These are phyloP conservation scores for Odontocolon sp. DNA, from an alignment of 2,888 invertebrate genomes.

Conservation along the genomic window DNA sequence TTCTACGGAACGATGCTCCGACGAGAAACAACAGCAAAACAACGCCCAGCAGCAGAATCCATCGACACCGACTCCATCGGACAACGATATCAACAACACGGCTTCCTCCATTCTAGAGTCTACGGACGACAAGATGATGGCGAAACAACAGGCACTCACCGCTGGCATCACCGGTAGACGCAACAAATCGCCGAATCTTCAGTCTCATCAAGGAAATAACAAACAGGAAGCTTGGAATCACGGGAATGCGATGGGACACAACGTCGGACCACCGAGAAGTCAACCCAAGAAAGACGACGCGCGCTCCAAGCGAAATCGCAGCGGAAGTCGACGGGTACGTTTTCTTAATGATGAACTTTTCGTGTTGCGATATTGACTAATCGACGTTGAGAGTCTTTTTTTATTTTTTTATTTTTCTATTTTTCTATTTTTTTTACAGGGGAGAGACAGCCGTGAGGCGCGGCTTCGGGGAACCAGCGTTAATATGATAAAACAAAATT, in stretches of 20 bases:
- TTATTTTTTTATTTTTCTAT: background rate
- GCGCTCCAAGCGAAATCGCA: constrained; percentile 75
- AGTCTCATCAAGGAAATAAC: constrained; percentile 64
- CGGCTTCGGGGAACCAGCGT: constrained; percentile 71
- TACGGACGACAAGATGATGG: constrained; percentile 86
- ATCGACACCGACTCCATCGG: constrained; percentile 72
- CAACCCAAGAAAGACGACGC: constrained; percentile 73
- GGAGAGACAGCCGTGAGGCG: constrained; percentile 76
- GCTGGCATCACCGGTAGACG: constrained; percentile 85
- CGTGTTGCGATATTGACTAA: too few relatives aligned
- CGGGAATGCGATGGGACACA: constrained; percentile 56
- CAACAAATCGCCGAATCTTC: constrained; percentile 74
- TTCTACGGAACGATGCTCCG: constrained; percentile 80
- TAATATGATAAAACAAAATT: constrained; percentile 74
- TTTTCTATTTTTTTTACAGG: constrained; percentile 58
- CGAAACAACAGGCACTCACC: constrained; percentile 86
- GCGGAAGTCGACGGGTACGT: constrained; percentile 75
- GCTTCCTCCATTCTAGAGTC: constrained; percentile 69
- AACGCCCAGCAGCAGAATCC: constrained; percentile 71
- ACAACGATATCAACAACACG: constrained; percentile 75
- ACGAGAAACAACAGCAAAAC: constrained; percentile 80
- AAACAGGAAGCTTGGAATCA: constrained; percentile 64
- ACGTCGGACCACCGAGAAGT: constrained; percentile 62
- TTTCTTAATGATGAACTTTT: too few relatives aligned
- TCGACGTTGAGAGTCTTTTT: too few relatives aligned